Base-by-base conservation (phyloP, 2,888 invertebrate species). In the Marasmarcha lunaedactyla region DNA sequence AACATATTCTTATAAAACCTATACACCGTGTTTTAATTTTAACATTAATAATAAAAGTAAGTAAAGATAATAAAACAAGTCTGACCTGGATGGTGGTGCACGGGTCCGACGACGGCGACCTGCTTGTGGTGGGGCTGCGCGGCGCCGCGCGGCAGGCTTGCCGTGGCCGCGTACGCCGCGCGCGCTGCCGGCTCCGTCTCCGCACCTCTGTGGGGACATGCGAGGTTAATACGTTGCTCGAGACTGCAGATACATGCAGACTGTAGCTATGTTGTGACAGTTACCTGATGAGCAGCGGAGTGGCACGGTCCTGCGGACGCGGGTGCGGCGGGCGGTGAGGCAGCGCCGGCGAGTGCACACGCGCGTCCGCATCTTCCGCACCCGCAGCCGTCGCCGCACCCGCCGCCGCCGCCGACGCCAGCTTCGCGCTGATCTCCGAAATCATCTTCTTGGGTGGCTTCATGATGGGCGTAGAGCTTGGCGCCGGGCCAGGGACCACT, bases 101-200 rank as follows among this genome's bases (percentile, higher is more conserved):
- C 62, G 38, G 63, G 59, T 13, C 57, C 64, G 37, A 61, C 51
- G 39, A 59, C 55, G 41, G 66, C 62, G 43, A 64, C 54, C 48
- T 62, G 67, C 50, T 67, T 67, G 46, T 47, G 46, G 43, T 45
- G 50, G 36, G 46, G 53, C 37, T 70, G 77, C 55, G 79, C 79
- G 42, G 84, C 84, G 49, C 84, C 84, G 52, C 83, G 78, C 49
- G 84, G 84, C 58, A 84, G 57, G 50, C 70, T 71, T 39, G 84
- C 76, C 36, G 74, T 72, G 41, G 65, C 71, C 12, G 64, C 63
- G 55, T 71, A 66, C 13, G 63, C 61, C 43, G 68, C 59, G 55
- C 50, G 57, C 42, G 36, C 46, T n/a, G 38, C 41, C 35, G 33
- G 37, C 35, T 25, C 43, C 50, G 35, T 52, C 14, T 55, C 61